Evolutionary conservation across 2,113 vertebrate genomes (phyloP), one percentile per base, ranked within the genome.

Genomic region (Paramormyrops kingsleyae): DNA sequence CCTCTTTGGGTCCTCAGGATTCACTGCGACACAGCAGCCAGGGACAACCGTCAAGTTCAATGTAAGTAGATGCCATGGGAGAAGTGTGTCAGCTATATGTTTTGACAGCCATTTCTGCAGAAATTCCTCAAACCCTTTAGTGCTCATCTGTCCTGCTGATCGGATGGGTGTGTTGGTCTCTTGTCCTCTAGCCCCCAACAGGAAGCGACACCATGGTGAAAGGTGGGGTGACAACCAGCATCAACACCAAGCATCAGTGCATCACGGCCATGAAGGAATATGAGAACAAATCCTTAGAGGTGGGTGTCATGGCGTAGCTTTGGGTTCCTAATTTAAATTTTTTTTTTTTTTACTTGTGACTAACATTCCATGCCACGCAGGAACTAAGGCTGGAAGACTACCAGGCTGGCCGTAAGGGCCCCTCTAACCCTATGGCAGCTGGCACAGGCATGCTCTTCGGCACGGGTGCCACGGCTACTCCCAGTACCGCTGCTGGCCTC

Each of bases 251-350:
- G 89, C 99, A 99, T 91, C 99, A 99, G 88, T 99, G 99, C 90
- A 99, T 99, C 92, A 99, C 98, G 5, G 99, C 99, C 87, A 99
- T 99, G 99, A 99, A 99, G 92, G 99, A 99, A 80, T 99, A 99
- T 0, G 98, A 99, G 92, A 99, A 97, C 95, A 98, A 98, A 89
- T 98, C 97, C 2, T 92, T 98, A 0, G 97, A 98, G 96, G 97
- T 97, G 83, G 93, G 95, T 87, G 17, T 77, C 9, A 9, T 9
- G n/a, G 35, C n/a, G 4, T 7, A 19, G 49, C 27, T 5, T 35
- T 50, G 15, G 27, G 13, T 17, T 24, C 31, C 49, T 53, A 35
- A 42, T 35, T 74, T 12, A 39, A 8, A 5, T 52, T 1, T 52
- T 4, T 52, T 52, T 17, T 17, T 52, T 17, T 35, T 49, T 50